These are phyloP conservation scores for Entelurus aequoreus DNA, from an alignment of 2,113 vertebrate genomes.

Conservation along the genomic window DNA sequence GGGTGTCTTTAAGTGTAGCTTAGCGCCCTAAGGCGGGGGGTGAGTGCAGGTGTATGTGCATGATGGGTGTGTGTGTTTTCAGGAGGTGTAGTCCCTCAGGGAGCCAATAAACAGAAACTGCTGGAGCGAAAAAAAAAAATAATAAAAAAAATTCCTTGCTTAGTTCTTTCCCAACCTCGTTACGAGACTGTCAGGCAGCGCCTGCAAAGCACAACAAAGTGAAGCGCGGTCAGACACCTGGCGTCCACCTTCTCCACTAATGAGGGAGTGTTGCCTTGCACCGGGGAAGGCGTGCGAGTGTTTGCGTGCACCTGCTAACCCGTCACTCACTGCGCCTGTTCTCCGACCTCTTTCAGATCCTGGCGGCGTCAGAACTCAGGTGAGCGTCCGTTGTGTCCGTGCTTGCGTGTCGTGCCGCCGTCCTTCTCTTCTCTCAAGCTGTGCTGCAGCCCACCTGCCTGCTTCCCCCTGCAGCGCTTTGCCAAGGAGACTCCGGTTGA, in stretches of 20 bases:
- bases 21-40: background rate
- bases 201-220: slow-evolving; percentile 68
- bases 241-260: slow-evolving; percentile 54
- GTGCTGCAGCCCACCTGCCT: slow-evolving; percentile 48
- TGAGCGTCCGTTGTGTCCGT: slow-evolving; percentile 68
- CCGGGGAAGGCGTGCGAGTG: slow-evolving; percentile 51
- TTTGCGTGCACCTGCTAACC: slow-evolving; percentile 56
- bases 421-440: slow-evolving; percentile 34
- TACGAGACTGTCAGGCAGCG: slow-evolving; percentile 66
- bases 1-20: slow-evolving; percentile 16
- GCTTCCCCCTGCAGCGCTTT: slow-evolving; percentile 51
- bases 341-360: slow-evolving; percentile 84
- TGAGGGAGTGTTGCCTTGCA: slow-evolving; percentile 62
- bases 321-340: slow-evolving; percentile 65
- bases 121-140: slow-evolving; percentile 64
- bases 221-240: slow-evolving; percentile 48
- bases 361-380: slow-evolving; percentile 80
- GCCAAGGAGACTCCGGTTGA: slow-evolving; percentile 52
- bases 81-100: slow-evolving; percentile 51
- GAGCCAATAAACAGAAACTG: slow-evolving; percentile 71
- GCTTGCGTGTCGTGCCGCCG: slow-evolving; percentile 10
- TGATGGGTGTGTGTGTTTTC: slow-evolving; percentile 1
- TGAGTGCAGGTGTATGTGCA: slow-evolving; percentile 12
- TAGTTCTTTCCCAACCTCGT: slow-evolving; percentile 38
- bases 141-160: slow-evolving; percentile 44